Evolutionary conservation across 2,888 invertebrate species (phyloP).

Genomic region (Polietes domitor): DNA sequence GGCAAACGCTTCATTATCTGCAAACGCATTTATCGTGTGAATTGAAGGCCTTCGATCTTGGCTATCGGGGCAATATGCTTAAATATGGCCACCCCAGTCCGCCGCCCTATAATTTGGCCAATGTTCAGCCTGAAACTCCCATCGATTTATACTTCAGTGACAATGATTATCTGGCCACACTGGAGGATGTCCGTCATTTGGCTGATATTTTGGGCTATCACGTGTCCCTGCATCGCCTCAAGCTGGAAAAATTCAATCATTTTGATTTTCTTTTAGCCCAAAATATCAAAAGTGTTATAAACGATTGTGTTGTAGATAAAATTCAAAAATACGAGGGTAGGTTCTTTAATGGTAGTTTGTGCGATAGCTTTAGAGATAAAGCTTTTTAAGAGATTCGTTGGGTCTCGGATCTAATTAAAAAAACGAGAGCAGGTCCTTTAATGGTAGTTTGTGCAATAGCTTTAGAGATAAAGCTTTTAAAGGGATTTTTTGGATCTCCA

Average conservation of each 20-base stretch:
- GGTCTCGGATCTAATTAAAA: too few relatives aligned
- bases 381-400: too few relatives aligned
- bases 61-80: slow-evolving; percentile 46
- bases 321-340: slow-evolving; percentile 49
- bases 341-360: background rate
- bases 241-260: slow-evolving; percentile 68
- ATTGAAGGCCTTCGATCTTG: slow-evolving; percentile 68
- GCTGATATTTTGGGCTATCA: slow-evolving; percentile 51
- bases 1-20: slow-evolving; percentile 69
- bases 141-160: slow-evolving; percentile 68
- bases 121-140: slow-evolving; percentile 55
- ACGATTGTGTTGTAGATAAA: slow-evolving; percentile 62
- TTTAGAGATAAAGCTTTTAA: too few relatives aligned
- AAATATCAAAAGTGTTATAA: slow-evolving; percentile 63
- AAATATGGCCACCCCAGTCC: slow-evolving; percentile 57
- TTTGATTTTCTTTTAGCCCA: slow-evolving; percentile 69
- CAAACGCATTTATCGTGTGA: slow-evolving; percentile 67
- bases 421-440: too few relatives aligned
- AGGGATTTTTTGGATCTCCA: too few relatives aligned
- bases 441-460: too few relatives aligned
- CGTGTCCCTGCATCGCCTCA: slow-evolving; percentile 60
- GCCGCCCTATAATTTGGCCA: slow-evolving; percentile 66
- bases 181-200: slow-evolving; percentile 65
- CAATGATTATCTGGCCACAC: slow-evolving; percentile 61
- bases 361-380: background rate